Evolutionary conservation across 2,797 vertebrate species (phyloP).

Genomic region (Lerista edwardsae): DNA sequence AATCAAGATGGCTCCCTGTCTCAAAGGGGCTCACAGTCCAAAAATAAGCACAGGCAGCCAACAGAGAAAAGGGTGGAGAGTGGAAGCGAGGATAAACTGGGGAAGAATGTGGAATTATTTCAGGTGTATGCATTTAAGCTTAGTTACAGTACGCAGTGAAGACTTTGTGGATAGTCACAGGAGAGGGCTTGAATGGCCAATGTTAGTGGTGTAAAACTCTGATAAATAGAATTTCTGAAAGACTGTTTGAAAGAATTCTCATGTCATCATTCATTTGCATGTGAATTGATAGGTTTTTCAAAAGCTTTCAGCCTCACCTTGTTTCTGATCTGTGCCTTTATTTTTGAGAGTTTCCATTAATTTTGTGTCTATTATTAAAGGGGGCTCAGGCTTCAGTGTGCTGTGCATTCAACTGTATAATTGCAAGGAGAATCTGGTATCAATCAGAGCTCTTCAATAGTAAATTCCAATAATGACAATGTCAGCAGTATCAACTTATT

Average conservation of each 20-base stretch:
- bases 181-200: too few relatives aligned
- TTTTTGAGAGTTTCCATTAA: slow-evolving; percentile 60
- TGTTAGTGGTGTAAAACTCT: neutral
- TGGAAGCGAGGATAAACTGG: too few relatives aligned
- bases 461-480: slow-evolving; percentile 63
- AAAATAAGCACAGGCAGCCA: too few relatives aligned
- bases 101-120: too few relatives aligned
- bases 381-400: slow-evolving; percentile 29
- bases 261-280: slow-evolving; percentile 17
- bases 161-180: too few relatives aligned
- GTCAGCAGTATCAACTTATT: slow-evolving; percentile 67
- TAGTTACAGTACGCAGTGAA: too few relatives aligned
- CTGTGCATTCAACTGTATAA: slow-evolving; percentile 57
- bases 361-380: slow-evolving; percentile 61
- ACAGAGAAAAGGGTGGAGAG: too few relatives aligned
- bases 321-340: slow-evolving; percentile 47
- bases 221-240: neutral
- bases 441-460: slow-evolving; percentile 54
- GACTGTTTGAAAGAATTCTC: slow-evolving; percentile 23
- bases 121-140: too few relatives aligned
- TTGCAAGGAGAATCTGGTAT: slow-evolving; percentile 62
- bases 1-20: too few relatives aligned
- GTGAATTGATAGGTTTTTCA: slow-evolving; percentile 37
- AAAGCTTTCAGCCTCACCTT: slow-evolving; percentile 41
- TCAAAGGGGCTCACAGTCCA: too few relatives aligned